Evolutionary conservation across 2,113 vertebrate species (phyloP).

Genomic region (Capreolus pygargus): DNA sequence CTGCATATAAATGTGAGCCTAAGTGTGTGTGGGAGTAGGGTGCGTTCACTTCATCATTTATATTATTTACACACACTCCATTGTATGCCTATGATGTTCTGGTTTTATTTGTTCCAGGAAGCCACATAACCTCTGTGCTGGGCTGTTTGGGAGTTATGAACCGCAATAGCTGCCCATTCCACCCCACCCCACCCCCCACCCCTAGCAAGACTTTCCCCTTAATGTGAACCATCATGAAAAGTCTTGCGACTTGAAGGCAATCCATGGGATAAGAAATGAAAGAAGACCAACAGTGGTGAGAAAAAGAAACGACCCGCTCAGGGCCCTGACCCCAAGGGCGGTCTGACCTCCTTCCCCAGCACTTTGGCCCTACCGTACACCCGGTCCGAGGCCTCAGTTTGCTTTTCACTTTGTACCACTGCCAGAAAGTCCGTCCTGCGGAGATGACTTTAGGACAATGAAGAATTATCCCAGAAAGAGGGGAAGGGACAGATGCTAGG

Average conservation of each 20-base stretch:
- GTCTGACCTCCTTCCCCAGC: not conserved
- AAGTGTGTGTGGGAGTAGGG: not conserved
- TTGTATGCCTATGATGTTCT: not conserved
- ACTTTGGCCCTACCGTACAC: fast-evolving
- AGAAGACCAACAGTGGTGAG: not conserved
- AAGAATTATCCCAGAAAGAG: not conserved
- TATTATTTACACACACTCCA: not conserved
- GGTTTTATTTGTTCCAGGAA: not conserved
- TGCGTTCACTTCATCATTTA: fast-evolving
- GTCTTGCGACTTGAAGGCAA: not conserved
- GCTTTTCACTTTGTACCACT: not conserved
- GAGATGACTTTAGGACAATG: not conserved
- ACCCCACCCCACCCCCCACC: not conserved
- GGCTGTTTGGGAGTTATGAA: not conserved
- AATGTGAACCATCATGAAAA: not conserved
- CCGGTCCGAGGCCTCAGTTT: fast-evolving
- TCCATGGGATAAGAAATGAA: not conserved
- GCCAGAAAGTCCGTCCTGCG: not conserved
- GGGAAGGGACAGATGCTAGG: not conserved
- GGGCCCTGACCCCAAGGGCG: not conserved
- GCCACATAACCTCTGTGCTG: not conserved
- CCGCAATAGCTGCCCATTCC: not conserved
- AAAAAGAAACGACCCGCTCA: not conserved
- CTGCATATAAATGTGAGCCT: fast-evolving
- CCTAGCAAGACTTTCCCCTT: not conserved